Percentiles rank a stretch among this genome's conserved stretches.
Evolutionary conservation across 2,113 vertebrate genomes (phyloP).

Genomic region (Dinomys branickii): DNA sequence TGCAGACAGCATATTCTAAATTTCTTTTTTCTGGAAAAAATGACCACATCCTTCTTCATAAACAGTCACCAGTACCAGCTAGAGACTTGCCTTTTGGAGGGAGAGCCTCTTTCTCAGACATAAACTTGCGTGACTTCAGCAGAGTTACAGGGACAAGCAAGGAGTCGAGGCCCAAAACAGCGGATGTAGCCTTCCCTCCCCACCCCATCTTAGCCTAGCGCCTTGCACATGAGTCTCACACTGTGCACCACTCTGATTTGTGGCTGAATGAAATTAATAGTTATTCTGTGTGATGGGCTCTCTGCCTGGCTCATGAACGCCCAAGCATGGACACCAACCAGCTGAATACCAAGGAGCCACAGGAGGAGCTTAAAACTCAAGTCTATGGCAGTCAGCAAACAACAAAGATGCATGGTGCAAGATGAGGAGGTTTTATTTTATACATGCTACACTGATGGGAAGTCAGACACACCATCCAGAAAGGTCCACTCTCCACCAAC

Average conservation of each 20-base stretch:
- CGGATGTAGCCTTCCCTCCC: not conserved
- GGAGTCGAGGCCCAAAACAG: not conserved
- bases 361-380: not conserved
- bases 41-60: not conserved
- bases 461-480: not conserved
- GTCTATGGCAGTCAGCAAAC: not conserved
- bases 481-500: not conserved
- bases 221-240: not conserved
- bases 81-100: not conserved
- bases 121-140: not conserved
- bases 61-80: not conserved
- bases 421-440: not conserved
- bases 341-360: not conserved
- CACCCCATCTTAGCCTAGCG: not conserved
- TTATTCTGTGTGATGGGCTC: not conserved
- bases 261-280: not conserved
- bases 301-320: not conserved
- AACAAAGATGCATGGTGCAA: not conserved
- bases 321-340: not conserved
- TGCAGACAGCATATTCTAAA: not conserved
- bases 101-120: not conserved
- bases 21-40: not conserved
- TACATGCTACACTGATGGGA: no score
- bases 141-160: not conserved
- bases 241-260: not conserved